Percentiles rank a stretch among this genome's conserved stretches.
phyloP scores from a whole-genome alignment of 2,797 vertebrate genomes.

The Malurus leucopterus region DNA sequence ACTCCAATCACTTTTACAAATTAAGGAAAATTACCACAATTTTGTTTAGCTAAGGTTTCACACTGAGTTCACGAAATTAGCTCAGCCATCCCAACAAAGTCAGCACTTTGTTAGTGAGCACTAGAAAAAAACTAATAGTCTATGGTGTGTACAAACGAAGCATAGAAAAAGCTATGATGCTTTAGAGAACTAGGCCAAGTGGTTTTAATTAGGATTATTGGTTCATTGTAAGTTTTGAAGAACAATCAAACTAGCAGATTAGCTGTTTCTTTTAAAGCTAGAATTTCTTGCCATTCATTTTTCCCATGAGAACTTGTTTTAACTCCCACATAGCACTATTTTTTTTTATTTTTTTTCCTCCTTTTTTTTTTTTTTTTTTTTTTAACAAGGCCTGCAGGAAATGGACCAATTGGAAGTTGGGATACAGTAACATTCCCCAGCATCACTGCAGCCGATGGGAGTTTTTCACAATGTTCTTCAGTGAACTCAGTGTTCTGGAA shows the following conservation, averaged over 20 bases:
- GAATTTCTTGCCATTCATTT: conserved; percentile 80
- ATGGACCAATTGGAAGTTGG: conserved; percentile 76
- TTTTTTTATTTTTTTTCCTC: conserved; percentile 35
- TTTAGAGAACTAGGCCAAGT: conserved; percentile 79
- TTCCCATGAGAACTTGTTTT: conserved; percentile 81
- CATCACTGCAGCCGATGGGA: conserved; percentile 72
- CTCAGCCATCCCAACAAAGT: conserved; percentile 81
- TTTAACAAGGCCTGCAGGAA: conserved; percentile 70
- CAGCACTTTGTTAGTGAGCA: conserved; percentile 78
- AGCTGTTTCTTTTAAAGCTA: conserved; percentile 80
- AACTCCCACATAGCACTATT: conserved; percentile 70
- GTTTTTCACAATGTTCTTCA: conserved; percentile 76
- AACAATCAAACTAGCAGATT: conserved; percentile 82
- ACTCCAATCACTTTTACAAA: conserved; percentile 84
- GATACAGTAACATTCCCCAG: conserved; percentile 78
- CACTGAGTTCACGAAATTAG: conserved; percentile 82
- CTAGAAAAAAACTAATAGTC: conserved; percentile 73
- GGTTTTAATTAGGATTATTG: conserved; percentile 84
- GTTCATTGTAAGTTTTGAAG: conserved; percentile 81
- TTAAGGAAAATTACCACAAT: conserved; percentile 83
- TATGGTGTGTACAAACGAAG: conserved; percentile 78
- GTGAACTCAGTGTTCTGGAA: conserved; percentile 80
- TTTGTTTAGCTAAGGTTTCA: conserved; percentile 83
- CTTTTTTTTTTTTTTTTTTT: conserved; percentile 16
- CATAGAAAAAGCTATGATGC: conserved; percentile 77